phyloP scores from a whole-genome alignment of 2,888 invertebrate genomes.

The Oxyteleia sp. region DNA sequence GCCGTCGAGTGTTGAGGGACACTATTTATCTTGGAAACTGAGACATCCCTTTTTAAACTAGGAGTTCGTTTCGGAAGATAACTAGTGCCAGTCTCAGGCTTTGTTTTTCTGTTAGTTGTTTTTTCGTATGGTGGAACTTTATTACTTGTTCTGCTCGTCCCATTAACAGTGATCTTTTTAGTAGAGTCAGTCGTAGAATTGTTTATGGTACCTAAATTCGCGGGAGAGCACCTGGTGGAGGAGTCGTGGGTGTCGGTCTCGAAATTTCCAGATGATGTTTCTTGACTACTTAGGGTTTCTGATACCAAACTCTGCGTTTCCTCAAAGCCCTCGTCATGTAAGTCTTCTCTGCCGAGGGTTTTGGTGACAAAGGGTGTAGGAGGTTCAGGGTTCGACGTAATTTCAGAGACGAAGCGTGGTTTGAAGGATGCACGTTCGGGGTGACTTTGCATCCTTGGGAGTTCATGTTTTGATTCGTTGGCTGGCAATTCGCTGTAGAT shows the following conservation, averaged over 20 bases:
- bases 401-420: conserved; percentile 82
- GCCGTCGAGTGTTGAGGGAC: conserved; percentile 29
- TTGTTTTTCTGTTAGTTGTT: conserved; percentile 52
- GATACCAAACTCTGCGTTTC: conserved; percentile 96
- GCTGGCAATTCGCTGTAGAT: neutral
- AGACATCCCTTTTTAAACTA: conserved; percentile 77
- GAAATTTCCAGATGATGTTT: conserved; percentile 92
- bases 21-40: conserved; percentile 59
- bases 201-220: conserved; percentile 77
- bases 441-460: conserved; percentile 12
- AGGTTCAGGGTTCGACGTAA: conserved; percentile 88
- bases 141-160: neutral
- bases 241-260: conserved; percentile 90
- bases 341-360: conserved; percentile 89
- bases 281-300: conserved; percentile 95
- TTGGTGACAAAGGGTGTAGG: conserved; percentile 83
- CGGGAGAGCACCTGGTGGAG: conserved; percentile 85
- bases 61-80: conserved; percentile 83
- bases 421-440: conserved; percentile 29
- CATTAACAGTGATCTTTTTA: conserved; percentile 16
- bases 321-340: conserved; percentile 96
- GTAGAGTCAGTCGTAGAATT: conserved; percentile 13
- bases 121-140: conserved; percentile 53
- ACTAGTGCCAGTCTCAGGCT: conserved; percentile 76
- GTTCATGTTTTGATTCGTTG: conserved; percentile 17